A percentile compares a stretch with the other conserved stretches of the same genome.
phyloP scores from a whole-genome alignment of 2,797 vertebrate species.

The Oophaga sylvatica region DNA sequence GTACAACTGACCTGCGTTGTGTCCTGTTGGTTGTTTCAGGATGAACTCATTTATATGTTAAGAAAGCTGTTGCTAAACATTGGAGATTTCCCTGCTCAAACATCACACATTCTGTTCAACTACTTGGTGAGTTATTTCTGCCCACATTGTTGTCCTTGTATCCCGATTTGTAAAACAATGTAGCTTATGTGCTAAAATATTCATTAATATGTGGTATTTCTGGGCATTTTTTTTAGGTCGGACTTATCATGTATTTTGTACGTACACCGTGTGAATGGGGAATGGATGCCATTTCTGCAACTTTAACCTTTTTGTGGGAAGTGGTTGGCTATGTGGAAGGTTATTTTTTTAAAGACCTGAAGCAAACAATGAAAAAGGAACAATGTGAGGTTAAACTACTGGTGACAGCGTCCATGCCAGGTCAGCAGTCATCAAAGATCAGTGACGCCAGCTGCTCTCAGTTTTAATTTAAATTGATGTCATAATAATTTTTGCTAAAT shows the following conservation, averaged over 20 bases:
- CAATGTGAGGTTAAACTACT: conserved; percentile 98
- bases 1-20: background rate
- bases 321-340: conserved; percentile 97
- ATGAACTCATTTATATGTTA: conserved; percentile 98
- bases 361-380: conserved; percentile 99
- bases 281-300: conserved; percentile 98
- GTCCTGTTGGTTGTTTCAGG: conserved; percentile 76
- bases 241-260: conserved; percentile 98
- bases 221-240: conserved; percentile 78
- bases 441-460: background rate
- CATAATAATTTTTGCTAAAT: background rate
- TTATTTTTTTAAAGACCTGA: conserved; percentile 98
- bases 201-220: background rate
- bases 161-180: background rate
- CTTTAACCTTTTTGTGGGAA: conserved; percentile 97
- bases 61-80: conserved; percentile 96
- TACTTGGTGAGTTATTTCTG: conserved; percentile 84
- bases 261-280: conserved; percentile 98
- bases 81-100: conserved; percentile 97
- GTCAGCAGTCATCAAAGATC: conserved; percentile 68
- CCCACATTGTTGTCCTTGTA: background rate
- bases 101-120: conserved; percentile 98
- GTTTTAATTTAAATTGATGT: background rate
- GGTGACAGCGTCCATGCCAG: conserved; percentile 98
- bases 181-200: background rate